A percentile compares a stretch with the other conserved stretches of the same genome.
These are phyloP conservation scores for Eutrigla gurnardus DNA, from an alignment of 2,797 vertebrate genomes.

Conservation along the genomic window DNA sequence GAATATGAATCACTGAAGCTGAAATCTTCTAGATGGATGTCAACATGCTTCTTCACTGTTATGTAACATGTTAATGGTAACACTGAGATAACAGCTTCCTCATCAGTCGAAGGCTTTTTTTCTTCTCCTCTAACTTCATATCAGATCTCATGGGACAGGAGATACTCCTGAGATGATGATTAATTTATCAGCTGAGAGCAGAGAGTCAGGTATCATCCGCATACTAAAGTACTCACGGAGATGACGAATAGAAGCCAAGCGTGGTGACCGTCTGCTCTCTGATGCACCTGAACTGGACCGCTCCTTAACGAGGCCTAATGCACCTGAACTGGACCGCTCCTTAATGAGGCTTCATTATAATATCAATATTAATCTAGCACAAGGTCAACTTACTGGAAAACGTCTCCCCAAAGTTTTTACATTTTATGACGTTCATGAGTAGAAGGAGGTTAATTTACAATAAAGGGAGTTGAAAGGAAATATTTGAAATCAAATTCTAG, in stretches of 20 bases:
- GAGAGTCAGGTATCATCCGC: constrained; percentile 73
- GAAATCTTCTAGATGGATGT: constrained; percentile 10
- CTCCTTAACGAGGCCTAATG: too few relatives aligned
- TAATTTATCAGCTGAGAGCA: constrained; percentile 74
- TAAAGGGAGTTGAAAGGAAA: too few relatives aligned
- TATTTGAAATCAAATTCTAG: too few relatives aligned
- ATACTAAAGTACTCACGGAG: constrained; percentile 57
- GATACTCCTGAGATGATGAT: constrained; percentile 75
- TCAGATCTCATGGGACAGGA: constrained; percentile 74
- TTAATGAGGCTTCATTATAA: too few relatives aligned
- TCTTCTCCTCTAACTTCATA: constrained; percentile 55
- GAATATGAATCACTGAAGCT: background rate
- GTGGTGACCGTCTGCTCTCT: constrained; percentile 4
- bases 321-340: too few relatives aligned
- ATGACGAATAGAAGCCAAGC: constrained; percentile 38
- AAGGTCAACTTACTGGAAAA: too few relatives aligned
- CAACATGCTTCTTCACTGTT: background rate
- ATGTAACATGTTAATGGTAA: constrained; percentile 13
- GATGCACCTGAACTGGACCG: background rate
- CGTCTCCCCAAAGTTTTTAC: too few relatives aligned
- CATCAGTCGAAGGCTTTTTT: constrained; percentile 20
- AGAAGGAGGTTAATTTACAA: too few relatives aligned
- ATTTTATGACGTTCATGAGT: too few relatives aligned
- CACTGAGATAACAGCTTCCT: constrained; percentile 35
- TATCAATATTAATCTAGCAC: too few relatives aligned